These are phyloP conservation scores for Oophaga pumilio DNA, from an alignment of 2,113 vertebrate species.

Conservation along the genomic window DNA sequence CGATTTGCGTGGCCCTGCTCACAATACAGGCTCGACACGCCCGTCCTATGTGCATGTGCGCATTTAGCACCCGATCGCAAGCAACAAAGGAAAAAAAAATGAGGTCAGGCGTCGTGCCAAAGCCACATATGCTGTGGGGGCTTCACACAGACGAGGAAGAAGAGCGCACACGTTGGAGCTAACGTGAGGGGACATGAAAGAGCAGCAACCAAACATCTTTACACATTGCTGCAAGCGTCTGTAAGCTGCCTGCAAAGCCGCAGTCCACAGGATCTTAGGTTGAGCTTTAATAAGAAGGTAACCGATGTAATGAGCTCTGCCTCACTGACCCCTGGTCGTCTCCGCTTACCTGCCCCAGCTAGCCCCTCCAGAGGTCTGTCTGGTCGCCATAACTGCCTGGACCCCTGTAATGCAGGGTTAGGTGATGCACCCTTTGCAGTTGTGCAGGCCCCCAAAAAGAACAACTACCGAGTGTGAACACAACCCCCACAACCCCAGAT, in stretches of 20 bases:
- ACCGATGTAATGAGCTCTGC: too few species aligned
- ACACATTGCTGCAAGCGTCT: not conserved
- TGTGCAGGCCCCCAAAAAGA: too few species aligned
- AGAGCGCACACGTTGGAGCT: not conserved
- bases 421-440: too few species aligned
- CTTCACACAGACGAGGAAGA: not conserved
- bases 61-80: not conserved
- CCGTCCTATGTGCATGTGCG: not conserved
- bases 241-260: not conserved
- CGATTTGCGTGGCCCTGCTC: not conserved
- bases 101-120: not conserved
- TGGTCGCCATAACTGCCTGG: too few species aligned
- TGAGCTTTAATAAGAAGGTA: too few species aligned
- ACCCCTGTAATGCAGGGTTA: too few species aligned
- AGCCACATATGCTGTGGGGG: constrained; percentile 13
- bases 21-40: not conserved
- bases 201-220: too few species aligned
- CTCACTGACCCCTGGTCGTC: too few species aligned
- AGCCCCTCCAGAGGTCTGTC: too few species aligned
- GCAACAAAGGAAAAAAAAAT: not conserved
- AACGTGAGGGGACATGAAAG: not conserved
- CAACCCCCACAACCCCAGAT: too few species aligned
- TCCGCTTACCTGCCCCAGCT: too few species aligned
- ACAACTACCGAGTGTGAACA: too few species aligned
- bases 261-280: not conserved